Conservation (phyloP, 2,888 invertebrate species). For the Lydus trimaculatus region DNA sequence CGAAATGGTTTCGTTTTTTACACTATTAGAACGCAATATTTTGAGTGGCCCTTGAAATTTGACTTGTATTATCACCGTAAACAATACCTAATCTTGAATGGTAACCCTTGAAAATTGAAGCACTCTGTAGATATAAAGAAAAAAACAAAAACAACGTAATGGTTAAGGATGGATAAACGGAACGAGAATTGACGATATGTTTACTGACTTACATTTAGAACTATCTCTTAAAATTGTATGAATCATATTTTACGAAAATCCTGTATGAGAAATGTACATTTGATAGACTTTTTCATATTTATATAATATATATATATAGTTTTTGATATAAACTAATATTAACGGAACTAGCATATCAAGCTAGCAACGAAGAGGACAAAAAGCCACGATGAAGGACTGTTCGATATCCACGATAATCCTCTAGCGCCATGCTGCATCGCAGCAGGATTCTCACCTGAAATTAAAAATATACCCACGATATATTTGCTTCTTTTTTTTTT, state of each 20-base stretch:
- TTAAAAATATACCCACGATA: conserved; percentile 21
- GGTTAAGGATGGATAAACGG: neutral
- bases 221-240: neutral
- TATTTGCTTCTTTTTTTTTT: neutral
- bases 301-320: neutral
- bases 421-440: conserved; percentile 64
- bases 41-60: neutral
- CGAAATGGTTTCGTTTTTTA: no score
- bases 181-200: neutral
- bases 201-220: neutral
- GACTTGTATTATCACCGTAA: neutral
- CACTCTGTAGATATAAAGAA: neutral
- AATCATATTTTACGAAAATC: conserved; percentile 5
- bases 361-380: conserved; percentile 53
- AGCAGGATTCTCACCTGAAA: conserved; percentile 64
- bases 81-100: neutral
- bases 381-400: conserved; percentile 59
- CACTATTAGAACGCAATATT: no score
- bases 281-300: neutral
- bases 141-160: neutral
- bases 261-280: neutral
- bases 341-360: conserved; percentile 54
- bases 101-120: neutral
- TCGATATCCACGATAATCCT: conserved; percentile 59
- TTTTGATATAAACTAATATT: conserved; percentile 7